Evolutionary conservation across 2,113 vertebrate species (phyloP).

Genomic region (Boleophthalmus pectinirostris): DNA sequence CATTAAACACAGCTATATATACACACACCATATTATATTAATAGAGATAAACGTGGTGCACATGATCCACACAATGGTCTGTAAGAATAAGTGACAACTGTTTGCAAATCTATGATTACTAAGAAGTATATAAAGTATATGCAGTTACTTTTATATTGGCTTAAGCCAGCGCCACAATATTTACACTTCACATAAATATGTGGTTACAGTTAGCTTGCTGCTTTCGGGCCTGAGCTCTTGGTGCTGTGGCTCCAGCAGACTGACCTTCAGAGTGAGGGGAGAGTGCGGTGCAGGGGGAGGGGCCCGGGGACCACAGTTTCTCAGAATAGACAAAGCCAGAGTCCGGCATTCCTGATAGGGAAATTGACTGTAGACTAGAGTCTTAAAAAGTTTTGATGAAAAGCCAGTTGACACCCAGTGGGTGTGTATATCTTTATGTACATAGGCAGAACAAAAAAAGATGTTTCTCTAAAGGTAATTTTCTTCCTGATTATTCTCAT

Average conservation of each 20-base stretch:
- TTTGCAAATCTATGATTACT: neutral
- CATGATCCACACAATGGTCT: conserved; percentile 25
- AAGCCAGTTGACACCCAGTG: neutral
- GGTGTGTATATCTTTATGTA: neutral
- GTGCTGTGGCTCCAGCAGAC: conserved; percentile 58
- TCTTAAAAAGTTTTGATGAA: conserved; percentile 33
- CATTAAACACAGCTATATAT: conserved; percentile 73
- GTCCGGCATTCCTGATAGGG: conserved; percentile 69
- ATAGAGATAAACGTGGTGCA: conserved; percentile 64
- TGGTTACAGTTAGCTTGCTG: conserved; percentile 19
- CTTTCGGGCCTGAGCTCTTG: conserved; percentile 49
- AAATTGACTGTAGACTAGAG: conserved; percentile 48
- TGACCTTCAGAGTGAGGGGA: conserved; percentile 78
- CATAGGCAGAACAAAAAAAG: neutral
- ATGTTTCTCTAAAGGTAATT: neutral
- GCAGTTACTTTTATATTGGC: neutral
- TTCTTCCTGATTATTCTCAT: neutral
- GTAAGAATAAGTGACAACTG: neutral
- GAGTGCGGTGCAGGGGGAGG: conserved; percentile 56
- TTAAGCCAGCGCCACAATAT: neutral
- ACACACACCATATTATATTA: conserved; percentile 74
- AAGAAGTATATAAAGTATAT: neutral
- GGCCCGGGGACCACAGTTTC: conserved; percentile 59
- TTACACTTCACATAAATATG: neutral
- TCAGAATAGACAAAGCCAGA: conserved; percentile 81